phyloP scores from a whole-genome alignment of 2,113 vertebrate species.

The Montifringilla adamsi region DNA sequence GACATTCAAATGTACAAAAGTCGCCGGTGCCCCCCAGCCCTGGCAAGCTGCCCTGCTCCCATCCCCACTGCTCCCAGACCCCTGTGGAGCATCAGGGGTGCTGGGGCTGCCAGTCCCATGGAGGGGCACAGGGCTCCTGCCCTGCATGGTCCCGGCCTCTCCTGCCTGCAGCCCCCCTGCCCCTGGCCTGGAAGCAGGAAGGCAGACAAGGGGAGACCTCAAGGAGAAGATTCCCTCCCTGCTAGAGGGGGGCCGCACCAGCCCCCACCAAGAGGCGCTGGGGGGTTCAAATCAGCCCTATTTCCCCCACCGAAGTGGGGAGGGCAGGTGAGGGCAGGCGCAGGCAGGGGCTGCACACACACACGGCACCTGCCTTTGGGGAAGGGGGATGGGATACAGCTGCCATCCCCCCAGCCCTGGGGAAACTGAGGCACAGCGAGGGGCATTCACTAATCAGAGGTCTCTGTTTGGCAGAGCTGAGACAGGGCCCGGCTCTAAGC shows the following conservation, averaged over 20 bases:
- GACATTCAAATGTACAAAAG: slow-evolving; percentile 74
- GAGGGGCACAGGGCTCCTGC: background rate
- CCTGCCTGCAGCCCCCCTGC: background rate
- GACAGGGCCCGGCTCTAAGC: slow-evolving; percentile 31
- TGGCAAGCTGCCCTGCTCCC: background rate
- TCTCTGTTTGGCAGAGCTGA: slow-evolving; percentile 64
- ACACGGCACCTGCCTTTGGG: slow-evolving; percentile 9
- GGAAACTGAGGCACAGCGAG: slow-evolving; percentile 49
- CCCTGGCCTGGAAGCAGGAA: background rate
- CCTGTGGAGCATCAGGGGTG: background rate
- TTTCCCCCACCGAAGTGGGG: background rate
- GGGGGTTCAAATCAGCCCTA: background rate
- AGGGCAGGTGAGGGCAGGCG: background rate
- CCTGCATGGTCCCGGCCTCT: background rate
- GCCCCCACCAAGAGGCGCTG: background rate
- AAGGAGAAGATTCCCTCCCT: background rate
- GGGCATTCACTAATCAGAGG: slow-evolving; percentile 36
- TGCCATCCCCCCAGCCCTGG: background rate
- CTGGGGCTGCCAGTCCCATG: background rate
- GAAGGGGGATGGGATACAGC: background rate
- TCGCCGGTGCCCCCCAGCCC: background rate
- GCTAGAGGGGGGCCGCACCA: background rate
- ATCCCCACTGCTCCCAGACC: background rate
- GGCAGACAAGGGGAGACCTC: background rate
- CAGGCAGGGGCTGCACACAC: background rate